Evolutionary conservation across 2,888 invertebrate species (phyloP).

Genomic region (Drosophila pseudotakahashii): DNA sequence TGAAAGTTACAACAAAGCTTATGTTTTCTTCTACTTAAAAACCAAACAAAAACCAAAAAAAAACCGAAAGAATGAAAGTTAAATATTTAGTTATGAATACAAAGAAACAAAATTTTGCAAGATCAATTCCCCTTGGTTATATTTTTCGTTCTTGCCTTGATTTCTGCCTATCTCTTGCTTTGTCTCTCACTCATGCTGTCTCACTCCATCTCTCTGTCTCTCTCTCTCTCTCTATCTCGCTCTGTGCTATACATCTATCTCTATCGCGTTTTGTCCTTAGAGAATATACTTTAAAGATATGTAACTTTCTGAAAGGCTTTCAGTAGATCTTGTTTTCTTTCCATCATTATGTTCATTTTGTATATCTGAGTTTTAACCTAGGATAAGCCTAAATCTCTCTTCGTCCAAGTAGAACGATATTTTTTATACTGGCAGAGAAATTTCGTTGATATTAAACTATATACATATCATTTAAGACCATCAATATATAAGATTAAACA

Average conservation of each 20-base stretch:
- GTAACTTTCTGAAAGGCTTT: neutral
- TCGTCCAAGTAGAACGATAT: neutral
- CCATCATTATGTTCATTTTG: conserved; percentile 12
- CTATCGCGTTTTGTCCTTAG: conserved; percentile 11
- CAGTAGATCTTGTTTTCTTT: neutral
- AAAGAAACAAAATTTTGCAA: conserved; percentile 41
- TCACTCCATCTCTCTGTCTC: conserved; percentile 32
- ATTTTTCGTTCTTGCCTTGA: conserved; percentile 31
- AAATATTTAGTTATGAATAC: conserved; percentile 49
- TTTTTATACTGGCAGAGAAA: conserved; percentile 7
- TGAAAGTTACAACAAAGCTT: conserved; percentile 29
- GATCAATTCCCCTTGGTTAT: conserved; percentile 39
- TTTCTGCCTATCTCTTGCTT: conserved; percentile 50
- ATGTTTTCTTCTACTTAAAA: conserved; percentile 29
- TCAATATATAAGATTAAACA: neutral
- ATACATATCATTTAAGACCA: neutral
- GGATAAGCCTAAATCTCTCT: neutral
- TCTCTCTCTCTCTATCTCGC: conserved; percentile 13
- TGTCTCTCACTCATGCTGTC: conserved; percentile 33
- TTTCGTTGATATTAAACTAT: neutral
- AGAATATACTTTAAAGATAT: conserved; percentile 17
- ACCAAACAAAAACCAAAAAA: conserved; percentile 4
- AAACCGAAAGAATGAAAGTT: conserved; percentile 45
- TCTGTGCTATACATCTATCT: conserved; percentile 11
- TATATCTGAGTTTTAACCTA: conserved; percentile 1